These are phyloP conservation scores for Origma solitaria DNA, from an alignment of 2,113 vertebrate genomes.

Conservation along the genomic window DNA sequence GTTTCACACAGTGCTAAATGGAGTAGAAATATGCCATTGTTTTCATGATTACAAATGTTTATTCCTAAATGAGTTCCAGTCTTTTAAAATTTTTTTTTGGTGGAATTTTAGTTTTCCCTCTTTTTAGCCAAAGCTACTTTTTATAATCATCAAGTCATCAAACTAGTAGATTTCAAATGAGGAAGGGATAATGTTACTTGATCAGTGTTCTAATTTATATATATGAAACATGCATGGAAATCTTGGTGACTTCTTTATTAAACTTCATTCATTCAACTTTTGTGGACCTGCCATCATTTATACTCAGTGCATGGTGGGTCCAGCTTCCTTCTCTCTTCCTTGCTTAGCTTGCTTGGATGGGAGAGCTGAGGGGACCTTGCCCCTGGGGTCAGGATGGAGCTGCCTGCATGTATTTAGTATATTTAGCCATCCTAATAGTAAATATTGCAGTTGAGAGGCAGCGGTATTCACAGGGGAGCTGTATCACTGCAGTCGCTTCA, in stretches of 20 bases:
- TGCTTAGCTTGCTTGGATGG: background rate
- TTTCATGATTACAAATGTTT: background rate
- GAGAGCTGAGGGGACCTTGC: background rate
- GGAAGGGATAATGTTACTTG: background rate
- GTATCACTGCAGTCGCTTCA: background rate
- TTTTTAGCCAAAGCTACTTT: background rate
- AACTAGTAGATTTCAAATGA: background rate
- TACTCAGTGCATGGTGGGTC: background rate
- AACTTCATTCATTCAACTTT: background rate
- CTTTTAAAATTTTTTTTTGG: background rate
- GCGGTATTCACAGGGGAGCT: conserved; percentile 1
- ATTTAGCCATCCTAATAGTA: background rate
- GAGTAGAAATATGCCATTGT: background rate
- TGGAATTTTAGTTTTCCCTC: background rate
- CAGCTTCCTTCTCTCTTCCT: background rate
- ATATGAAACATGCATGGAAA: background rate
- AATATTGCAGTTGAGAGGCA: conserved; percentile 8
- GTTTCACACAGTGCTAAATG: background rate
- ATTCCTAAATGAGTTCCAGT: background rate
- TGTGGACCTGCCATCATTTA: background rate
- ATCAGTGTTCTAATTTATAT: background rate
- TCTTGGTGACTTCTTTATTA: background rate
- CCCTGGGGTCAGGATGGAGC: background rate
- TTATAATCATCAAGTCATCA: background rate
- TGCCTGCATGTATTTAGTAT: background rate